A percentile compares a stretch with the other conserved stretches of the same genome.
Evolutionary conservation across 2,888 invertebrate species (phyloP).

Genomic region (Priocnemis perturbator): DNA sequence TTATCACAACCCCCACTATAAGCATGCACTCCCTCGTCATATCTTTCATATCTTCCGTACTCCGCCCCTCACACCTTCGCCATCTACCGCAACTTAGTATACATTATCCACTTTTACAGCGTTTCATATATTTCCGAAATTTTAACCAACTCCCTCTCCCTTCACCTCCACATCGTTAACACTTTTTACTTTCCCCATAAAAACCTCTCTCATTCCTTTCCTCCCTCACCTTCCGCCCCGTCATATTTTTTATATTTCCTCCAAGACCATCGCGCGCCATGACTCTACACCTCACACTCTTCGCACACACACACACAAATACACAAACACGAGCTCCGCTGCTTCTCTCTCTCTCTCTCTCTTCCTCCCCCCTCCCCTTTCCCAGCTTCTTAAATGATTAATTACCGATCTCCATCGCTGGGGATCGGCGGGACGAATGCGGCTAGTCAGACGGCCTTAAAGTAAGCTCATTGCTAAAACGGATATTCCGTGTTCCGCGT

Average conservation of each 20-base stretch:
- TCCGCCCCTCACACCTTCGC: too few species aligned
- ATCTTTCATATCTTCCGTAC: too few species aligned
- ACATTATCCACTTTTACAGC: not conserved
- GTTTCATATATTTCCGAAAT: not conserved
- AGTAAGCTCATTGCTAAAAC: constrained; percentile 70
- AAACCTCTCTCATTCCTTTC: too few species aligned
- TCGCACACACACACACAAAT: not conserved
- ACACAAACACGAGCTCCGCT: not conserved
- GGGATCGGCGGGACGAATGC: constrained; percentile 40
- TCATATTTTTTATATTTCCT: too few species aligned
- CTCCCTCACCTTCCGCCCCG: too few species aligned
- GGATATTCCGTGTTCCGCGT: constrained; percentile 71
- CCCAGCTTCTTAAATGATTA: constrained; percentile 69
- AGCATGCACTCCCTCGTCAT: not conserved
- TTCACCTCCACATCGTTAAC: not conserved
- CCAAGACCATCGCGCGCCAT: too few species aligned
- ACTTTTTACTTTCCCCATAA: not conserved
- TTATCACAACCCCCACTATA: too few species aligned
- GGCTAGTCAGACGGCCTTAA: constrained; percentile 54
- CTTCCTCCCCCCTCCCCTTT: constrained; percentile 17
- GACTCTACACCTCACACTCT: not conserved
- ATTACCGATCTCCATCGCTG: constrained; percentile 68
- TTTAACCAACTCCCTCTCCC: not conserved
- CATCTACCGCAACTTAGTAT: not conserved
- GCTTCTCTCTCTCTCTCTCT: not conserved